Evolutionary conservation across 23 tunicate species (phyloP), one percentile per base, ranked within the genome.

Genomic region (Halocynthia roretzi): DNA sequence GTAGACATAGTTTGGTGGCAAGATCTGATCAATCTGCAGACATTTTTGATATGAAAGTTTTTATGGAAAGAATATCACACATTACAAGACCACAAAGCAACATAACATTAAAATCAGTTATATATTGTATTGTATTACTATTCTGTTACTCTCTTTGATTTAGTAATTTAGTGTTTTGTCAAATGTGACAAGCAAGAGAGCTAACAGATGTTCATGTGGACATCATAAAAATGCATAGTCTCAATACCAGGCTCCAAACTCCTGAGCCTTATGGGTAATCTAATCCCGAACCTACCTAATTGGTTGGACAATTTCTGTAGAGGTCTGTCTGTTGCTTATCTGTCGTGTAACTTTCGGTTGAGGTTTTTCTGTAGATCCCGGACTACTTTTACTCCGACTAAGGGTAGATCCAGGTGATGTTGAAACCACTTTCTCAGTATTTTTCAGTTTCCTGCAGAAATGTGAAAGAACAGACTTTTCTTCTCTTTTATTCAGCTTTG

Each of bases 301-400:
- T 10, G 70, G 22, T 15, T 40, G 70, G 0, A 48, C 31, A 15
- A 6, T 40, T 74, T 74, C 78, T 21, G 56, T 50, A 12, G 44
- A 31, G 44, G 2, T 31, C 44, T 74, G 55, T 56, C 78, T 64
- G 62, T 20, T 74, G n/a, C 76, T 71, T 56, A 54, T 53, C 21
- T 74, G 78, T 12, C 78, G 62, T 17, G 12, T 11, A 67, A n/a
- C 21, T 67, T 74, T 74, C 1, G 56, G 50, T 8, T 53, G 78
- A 10, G 78, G 78, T 56, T n/a, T 74, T 48, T 9, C 62, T 7
- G 78, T 54, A 52, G 55, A 44, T 49, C 50, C 78, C 21, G 78
- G 78, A 54, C 78, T 74, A 31, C 78, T 74, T 21, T 54, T 53
- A 64, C 78, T 74, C 56, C 78, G 78, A 74, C 78, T 54, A 11